Conservation (phyloP, 2,888 invertebrate genomes). For the Ophion costatus region DNA sequence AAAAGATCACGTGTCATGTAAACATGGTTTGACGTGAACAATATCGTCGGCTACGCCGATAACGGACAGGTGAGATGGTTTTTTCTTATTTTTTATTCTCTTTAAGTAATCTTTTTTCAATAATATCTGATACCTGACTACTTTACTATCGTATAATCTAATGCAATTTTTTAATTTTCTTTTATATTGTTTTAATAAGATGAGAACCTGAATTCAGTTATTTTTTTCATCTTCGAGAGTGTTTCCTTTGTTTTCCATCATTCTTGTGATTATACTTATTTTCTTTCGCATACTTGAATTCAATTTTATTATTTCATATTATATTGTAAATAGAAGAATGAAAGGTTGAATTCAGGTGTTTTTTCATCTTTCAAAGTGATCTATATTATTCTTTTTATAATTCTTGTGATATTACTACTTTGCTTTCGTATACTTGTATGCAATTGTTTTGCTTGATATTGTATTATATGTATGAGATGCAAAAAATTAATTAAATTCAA, state of each 20-base stretch:
- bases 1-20: conserved; percentile 21
- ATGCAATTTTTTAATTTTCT: not conserved
- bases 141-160: not conserved
- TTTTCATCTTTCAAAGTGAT: not conserved
- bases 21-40: conserved; percentile 60
- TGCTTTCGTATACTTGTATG: not conserved
- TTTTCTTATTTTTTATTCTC: not conserved
- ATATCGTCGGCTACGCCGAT: conserved; percentile 53
- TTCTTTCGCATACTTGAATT: not conserved
- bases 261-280: not conserved
- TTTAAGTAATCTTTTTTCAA: not conserved
- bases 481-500: not conserved
- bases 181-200: no score
- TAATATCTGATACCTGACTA: not conserved
- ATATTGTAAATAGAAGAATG: no score
- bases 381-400: not conserved
- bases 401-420: not conserved
- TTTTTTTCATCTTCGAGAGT: not conserved
- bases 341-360: not conserved
- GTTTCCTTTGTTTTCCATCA: not conserved
- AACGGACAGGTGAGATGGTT: conserved; percentile 48
- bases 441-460: not conserved
- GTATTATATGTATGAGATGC: no score
- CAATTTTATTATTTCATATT: not conserved
- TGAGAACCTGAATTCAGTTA: not conserved